Evolutionary conservation across 2,888 invertebrate species (phyloP).

Genomic region (Epicampocera succincta): DNA sequence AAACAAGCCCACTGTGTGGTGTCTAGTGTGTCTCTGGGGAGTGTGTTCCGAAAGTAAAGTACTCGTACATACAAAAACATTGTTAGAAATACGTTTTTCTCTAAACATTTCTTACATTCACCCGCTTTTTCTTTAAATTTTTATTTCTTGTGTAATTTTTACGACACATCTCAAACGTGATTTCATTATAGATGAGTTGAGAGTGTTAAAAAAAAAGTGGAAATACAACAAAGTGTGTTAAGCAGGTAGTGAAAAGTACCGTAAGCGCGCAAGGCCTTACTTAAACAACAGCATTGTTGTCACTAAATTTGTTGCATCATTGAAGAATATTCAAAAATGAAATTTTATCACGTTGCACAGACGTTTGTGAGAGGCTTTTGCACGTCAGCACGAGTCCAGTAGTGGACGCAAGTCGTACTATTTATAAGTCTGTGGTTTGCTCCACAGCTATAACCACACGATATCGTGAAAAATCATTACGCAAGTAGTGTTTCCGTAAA

Average conservation of each 20-base stretch:
- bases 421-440: too few relatives aligned
- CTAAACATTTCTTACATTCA: background rate
- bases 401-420: too few relatives aligned
- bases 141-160: conserved; percentile 55
- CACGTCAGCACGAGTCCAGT: too few relatives aligned
- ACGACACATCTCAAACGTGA: conserved; percentile 65
- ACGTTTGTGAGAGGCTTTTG: too few relatives aligned
- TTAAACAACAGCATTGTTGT: too few relatives aligned
- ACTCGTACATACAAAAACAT: conserved; percentile 27
- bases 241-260: background rate
- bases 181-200: conserved; percentile 55
- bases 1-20: conserved; percentile 16
- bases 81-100: conserved; percentile 8
- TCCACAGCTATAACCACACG: too few relatives aligned
- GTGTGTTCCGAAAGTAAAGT: background rate
- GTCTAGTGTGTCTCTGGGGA: conserved; percentile 13
- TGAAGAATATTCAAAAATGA: too few relatives aligned
- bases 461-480: too few relatives aligned
- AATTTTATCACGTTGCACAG: too few relatives aligned
- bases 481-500: too few relatives aligned
- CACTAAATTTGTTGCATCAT: too few relatives aligned
- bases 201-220: background rate
- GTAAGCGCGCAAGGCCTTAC: too few relatives aligned
- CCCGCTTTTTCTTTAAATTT: background rate
- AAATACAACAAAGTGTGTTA: background rate